phyloP scores from a whole-genome alignment of 2,888 invertebrate genomes.

The Lithophane ornitopus region DNA sequence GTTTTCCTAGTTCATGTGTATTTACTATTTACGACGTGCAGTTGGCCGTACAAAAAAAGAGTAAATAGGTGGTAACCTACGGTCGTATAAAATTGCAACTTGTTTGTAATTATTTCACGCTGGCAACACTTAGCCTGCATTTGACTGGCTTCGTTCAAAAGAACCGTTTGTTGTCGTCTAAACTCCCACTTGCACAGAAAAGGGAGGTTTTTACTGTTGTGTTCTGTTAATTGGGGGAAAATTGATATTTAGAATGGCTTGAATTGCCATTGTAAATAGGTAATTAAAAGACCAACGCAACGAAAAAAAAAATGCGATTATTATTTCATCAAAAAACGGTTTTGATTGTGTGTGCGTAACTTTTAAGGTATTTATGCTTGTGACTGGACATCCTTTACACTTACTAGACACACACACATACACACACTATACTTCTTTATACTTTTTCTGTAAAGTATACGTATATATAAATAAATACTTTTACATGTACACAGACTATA shows the following conservation, averaged over 20 bases:
- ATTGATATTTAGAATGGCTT: too few relatives aligned
- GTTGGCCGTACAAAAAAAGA: not conserved
- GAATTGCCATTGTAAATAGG: not conserved
- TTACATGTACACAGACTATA: not conserved
- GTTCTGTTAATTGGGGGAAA: slow-evolving; percentile 1
- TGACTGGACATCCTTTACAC: too few relatives aligned
- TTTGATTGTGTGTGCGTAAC: too few relatives aligned
- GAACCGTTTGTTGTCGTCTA: not conserved
- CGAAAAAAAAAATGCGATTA: not conserved
- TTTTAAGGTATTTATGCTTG: too few relatives aligned
- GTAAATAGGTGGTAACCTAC: too few relatives aligned
- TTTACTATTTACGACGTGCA: not conserved
- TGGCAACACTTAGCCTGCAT: slow-evolving; percentile 30
- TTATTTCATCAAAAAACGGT: too few relatives aligned
- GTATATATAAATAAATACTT: too few relatives aligned
- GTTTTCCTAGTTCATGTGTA: not conserved
- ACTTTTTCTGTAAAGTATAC: too few relatives aligned
- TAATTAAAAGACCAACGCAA: not conserved
- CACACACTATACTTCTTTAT: too few relatives aligned
- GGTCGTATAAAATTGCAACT: slow-evolving; percentile 18
- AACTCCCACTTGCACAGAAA: slow-evolving; percentile 2
- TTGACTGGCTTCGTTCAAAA: slow-evolving; percentile 19
- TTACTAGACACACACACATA: too few relatives aligned
- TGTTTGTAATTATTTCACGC: slow-evolving; percentile 32
- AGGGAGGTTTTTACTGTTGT: not conserved